Conservation (phyloP, 1,140 invertebrate genomes). For the Drosophila melanica region DNA sequence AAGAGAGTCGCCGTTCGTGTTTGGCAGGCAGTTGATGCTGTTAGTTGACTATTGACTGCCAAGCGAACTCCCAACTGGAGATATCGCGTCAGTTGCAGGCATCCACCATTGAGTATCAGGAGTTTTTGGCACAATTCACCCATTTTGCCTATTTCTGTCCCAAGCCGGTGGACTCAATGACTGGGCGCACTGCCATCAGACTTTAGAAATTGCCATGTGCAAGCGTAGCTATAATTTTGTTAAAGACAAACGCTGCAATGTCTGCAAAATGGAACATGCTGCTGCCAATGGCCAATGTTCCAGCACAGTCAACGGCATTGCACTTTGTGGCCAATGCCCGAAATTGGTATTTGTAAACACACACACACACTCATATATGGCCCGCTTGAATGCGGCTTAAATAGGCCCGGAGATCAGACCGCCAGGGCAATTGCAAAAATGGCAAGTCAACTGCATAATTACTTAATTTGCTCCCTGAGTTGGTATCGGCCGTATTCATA, state of each 20-base stretch:
- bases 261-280: conserved; percentile 78
- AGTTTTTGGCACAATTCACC: conserved; percentile 75
- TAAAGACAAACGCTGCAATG: conserved; percentile 77
- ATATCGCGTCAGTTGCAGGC: conserved; percentile 75
- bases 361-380: conserved; percentile 20
- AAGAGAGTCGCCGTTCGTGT: conserved; percentile 36
- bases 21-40: conserved; percentile 77
- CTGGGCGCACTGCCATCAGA: conserved; percentile 10
- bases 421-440: conserved; percentile 51
- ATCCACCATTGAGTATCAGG: conserved; percentile 24
- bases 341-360: conserved; percentile 53
- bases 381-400: conserved; percentile 53
- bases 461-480: conserved; percentile 66
- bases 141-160: conserved; percentile 33
- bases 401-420: conserved; percentile 30
- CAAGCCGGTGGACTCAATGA: conserved; percentile 21
- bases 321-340: conserved; percentile 57
- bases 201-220: conserved; percentile 44
- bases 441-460: conserved; percentile 81
- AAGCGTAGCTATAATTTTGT: conserved; percentile 75
- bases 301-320: conserved; percentile 54
- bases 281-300: conserved; percentile 76
- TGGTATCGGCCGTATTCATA: conserved; percentile 45
- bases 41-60: conserved; percentile 80
- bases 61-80: conserved; percentile 54